phyloP scores from a whole-genome alignment of 2,797 vertebrate genomes.

The Darevskia nairensis region DNA sequence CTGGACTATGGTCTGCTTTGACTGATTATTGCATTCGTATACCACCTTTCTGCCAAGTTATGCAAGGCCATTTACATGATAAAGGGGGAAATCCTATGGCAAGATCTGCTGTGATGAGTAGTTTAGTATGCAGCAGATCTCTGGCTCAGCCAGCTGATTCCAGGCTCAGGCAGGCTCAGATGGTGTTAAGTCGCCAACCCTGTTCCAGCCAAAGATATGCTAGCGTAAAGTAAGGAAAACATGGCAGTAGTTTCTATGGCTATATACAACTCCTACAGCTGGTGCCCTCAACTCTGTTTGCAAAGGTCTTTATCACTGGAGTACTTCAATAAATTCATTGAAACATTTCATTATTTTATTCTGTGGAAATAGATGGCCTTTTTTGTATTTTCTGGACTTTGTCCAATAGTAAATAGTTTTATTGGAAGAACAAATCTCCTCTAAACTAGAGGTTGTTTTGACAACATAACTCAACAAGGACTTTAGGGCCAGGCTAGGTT shows the following conservation, averaged over 20 bases:
- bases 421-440: slow-evolving; percentile 38
- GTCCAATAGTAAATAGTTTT: slow-evolving; percentile 61
- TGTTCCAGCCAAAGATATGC: not conserved
- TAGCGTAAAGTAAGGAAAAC: not conserved
- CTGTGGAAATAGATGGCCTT: slow-evolving; percentile 48
- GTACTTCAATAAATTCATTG: slow-evolving; percentile 38
- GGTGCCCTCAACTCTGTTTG: slow-evolving; percentile 19
- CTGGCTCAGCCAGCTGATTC: not conserved
- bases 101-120: too few relatives aligned
- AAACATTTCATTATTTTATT: slow-evolving; percentile 52
- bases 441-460: slow-evolving; percentile 44
- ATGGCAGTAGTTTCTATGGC: not conserved
- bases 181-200: too few relatives aligned
- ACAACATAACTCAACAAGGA: slow-evolving; percentile 17
- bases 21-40: too few relatives aligned
- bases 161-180: not conserved
- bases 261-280: slow-evolving; percentile 13
- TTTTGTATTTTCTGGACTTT: slow-evolving; percentile 53
- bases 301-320: slow-evolving; percentile 50
- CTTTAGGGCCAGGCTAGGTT: fast-evolving
- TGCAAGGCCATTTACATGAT: not conserved
- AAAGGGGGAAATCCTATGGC: not conserved
- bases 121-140: too few relatives aligned
- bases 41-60: too few relatives aligned
- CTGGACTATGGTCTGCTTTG: not conserved